Evolutionary conservation across 2,888 invertebrate species (phyloP), one percentile per base, ranked within the genome.

Genomic region (Crepidodera aurea): DNA sequence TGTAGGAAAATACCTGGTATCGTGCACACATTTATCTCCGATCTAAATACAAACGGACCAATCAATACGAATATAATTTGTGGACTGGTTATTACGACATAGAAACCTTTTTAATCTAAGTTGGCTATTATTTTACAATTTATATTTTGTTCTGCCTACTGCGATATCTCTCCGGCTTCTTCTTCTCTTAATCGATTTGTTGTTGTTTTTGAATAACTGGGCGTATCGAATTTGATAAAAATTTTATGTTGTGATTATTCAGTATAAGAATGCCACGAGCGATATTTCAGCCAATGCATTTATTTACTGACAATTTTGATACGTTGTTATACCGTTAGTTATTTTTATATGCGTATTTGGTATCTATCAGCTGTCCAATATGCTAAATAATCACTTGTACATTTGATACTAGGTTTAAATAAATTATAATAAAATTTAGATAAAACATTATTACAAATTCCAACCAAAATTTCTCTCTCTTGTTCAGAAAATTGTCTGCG

Each of bases 41-140:
- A 44, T 56, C 46, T 34, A 25, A 56, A 61, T 56, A 62, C 62
- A 67, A 58, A 68, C 62, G 56, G 62, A 68, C n/a, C 59, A 62
- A 70, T 67, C 68, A 66, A 70, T 70, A 68, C 64, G 56, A 63
- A 68, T 55, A 56, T 62, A 67, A 68, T 68, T 69, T 67, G 62
- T 68, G 40, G 29, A 40, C 61, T 40, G 50, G 60, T 60, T 57
- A 60, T 60, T 63, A 60, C 63, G 60, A 61, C 60, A 29, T 60
- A 63, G 54, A 32, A 25, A 53, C 25, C n/a, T 40, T 60, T 66
- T 64, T 58, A 64, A 66, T 64, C 59, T 60, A 55, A 34, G 46
- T 18, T 44, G 51, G 63, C 64, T 58, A 65, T 65, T 67, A 64
- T 67, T 64, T 62, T 55, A 66, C 57, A 62, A 67, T 67, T 64